Conservation (phyloP, 2,888 invertebrate species). For the Ectemnius lituratus region DNA sequence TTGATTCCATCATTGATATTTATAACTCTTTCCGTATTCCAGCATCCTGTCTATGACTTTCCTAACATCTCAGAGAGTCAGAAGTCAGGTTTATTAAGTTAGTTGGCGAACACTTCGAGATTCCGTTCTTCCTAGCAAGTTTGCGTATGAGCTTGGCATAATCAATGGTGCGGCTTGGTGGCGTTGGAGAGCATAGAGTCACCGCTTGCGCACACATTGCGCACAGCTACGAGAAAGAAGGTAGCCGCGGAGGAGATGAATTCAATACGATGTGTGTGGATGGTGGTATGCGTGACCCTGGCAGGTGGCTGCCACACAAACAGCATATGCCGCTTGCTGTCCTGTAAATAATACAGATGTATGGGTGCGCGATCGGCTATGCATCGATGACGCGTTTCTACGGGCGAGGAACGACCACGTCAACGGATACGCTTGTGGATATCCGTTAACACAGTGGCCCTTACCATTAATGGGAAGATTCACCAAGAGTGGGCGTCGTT, state of each 20-base stretch:
- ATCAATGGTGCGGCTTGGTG: too few species aligned
- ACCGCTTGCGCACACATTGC: neutral
- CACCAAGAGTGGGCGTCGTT: neutral
- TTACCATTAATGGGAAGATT: constrained; percentile 16
- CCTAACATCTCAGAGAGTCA: too few species aligned
- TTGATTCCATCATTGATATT: too few species aligned
- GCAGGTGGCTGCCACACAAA: constrained; percentile 52
- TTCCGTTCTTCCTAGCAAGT: neutral
- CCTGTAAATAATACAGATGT: constrained; percentile 30
- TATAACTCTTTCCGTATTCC: too few species aligned
- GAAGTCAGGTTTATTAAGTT: too few species aligned
- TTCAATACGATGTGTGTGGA: constrained; percentile 20
- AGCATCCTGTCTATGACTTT: too few species aligned
- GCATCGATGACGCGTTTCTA: neutral
- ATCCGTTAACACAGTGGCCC: constrained; percentile 20
- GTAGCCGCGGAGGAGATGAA: constrained; percentile 18
- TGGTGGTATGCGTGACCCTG: constrained; percentile 41
- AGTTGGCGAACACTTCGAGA: neutral
- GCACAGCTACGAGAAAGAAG: neutral
- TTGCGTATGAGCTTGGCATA: neutral
- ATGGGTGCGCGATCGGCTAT: constrained; percentile 15
- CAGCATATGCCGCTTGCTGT: constrained; percentile 35
- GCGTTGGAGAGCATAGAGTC: too few species aligned
- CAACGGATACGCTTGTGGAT: constrained; percentile 37
- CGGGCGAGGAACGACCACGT: neutral